A percentile compares a stretch with the other conserved stretches of the same genome.
These are phyloP conservation scores for Trichonephila inaurata DNA, from an alignment of 1,140 invertebrate genomes.

Conservation along the genomic window DNA sequence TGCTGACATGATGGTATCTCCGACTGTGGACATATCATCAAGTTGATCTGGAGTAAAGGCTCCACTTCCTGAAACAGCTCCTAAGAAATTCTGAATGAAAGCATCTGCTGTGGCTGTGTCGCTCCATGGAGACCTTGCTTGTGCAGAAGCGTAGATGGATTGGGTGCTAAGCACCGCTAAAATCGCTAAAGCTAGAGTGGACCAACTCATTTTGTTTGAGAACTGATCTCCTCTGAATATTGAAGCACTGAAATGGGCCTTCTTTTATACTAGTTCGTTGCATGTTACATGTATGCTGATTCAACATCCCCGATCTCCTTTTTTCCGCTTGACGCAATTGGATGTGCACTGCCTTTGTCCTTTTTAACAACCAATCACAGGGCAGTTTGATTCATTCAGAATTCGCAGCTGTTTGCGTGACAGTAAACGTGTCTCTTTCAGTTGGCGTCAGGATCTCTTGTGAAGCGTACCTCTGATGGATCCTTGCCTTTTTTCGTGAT, in stretches of 20 bases:
- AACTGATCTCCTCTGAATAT: not conserved
- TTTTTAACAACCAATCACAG: not conserved
- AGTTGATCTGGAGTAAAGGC: not conserved
- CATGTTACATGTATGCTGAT: not conserved
- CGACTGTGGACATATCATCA: conserved; percentile 43
- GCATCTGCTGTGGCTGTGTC: not conserved
- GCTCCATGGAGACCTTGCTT: not conserved
- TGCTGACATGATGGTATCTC: not conserved
- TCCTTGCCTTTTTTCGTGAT: too few relatives aligned
- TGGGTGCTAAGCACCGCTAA: conserved; percentile 31
- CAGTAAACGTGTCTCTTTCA: too few relatives aligned
- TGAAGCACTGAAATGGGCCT: not conserved
- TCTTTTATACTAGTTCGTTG: not conserved
- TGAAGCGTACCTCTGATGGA: too few relatives aligned
- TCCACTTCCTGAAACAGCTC: not conserved
- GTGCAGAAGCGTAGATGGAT: not conserved
- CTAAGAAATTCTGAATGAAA: not conserved
- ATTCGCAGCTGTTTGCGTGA: conserved; percentile 1
- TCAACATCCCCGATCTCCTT: not conserved
- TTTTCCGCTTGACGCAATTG: not conserved
- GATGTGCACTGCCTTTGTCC: too few relatives aligned
- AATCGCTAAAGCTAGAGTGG: not conserved
- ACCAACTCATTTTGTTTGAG: conserved; percentile 37
- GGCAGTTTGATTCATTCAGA: not conserved
- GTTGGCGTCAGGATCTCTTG: too few relatives aligned